Percentiles rank a stretch among this genome's conserved stretches.
Evolutionary conservation across 2,113 vertebrate species (phyloP).

Genomic region (Pipa parva): DNA sequence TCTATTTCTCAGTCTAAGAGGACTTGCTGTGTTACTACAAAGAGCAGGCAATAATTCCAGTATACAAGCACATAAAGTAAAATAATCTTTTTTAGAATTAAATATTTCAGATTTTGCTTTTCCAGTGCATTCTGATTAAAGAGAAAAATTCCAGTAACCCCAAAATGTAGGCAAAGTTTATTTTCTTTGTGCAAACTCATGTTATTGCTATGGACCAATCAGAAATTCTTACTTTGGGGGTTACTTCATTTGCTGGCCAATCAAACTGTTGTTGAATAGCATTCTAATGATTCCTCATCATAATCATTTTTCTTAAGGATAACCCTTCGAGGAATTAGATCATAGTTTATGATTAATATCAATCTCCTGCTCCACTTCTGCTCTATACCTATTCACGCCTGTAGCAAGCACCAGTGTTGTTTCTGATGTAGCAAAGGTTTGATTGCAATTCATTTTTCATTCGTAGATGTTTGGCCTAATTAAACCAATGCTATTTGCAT

Average conservation of each 20-base stretch:
- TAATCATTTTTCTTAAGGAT: constrained; percentile 10
- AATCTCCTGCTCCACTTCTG: constrained; percentile 14
- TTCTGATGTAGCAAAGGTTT: constrained; percentile 25
- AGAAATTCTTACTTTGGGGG: background rate
- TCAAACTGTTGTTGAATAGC: constrained; percentile 2
- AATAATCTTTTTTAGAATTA: background rate
- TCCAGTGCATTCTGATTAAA: background rate
- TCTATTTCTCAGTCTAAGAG: background rate
- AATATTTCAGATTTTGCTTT: background rate
- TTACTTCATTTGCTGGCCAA: background rate
- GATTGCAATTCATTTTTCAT: constrained; percentile 38
- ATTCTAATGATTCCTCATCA: background rate
- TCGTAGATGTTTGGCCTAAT: constrained; percentile 41
- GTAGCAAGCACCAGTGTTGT: constrained; percentile 12
- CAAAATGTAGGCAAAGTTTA: background rate
- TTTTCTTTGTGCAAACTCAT: background rate
- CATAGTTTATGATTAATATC: constrained; percentile 6
- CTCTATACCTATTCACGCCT: constrained; percentile 22
- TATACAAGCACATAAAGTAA: background rate
- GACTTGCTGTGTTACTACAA: too few relatives aligned
- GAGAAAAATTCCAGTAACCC: background rate
- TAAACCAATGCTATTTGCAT: constrained; percentile 43
- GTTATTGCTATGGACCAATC: background rate
- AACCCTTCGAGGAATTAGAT: constrained; percentile 20
- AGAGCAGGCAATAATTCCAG: too few relatives aligned